phyloP scores from a whole-genome alignment of 2,797 vertebrate species.

The Nasua narica region DNA sequence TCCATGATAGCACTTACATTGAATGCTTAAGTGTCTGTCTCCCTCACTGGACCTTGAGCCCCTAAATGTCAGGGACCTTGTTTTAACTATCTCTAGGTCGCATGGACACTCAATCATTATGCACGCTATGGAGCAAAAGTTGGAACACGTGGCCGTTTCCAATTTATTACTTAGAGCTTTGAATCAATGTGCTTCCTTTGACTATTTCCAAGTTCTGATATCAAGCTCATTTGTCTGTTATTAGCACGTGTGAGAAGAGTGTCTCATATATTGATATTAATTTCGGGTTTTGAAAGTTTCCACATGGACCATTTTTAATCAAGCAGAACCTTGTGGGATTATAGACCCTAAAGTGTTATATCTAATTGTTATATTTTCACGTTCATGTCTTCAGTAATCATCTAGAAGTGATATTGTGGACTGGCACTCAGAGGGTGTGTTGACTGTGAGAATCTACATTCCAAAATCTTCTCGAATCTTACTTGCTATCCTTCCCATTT shows the following conservation, averaged over 20 bases:
- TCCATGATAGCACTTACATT: not conserved
- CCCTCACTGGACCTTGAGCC: not conserved
- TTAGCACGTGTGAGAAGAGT: constrained; percentile 24
- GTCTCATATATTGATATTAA: constrained; percentile 23
- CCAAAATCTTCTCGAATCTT: constrained; percentile 48
- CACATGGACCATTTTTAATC: constrained; percentile 38
- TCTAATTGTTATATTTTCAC: constrained; percentile 50
- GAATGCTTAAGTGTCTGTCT: not conserved
- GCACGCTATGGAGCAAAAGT: not conserved
- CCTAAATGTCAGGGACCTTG: not conserved
- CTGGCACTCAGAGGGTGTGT: constrained; percentile 49
- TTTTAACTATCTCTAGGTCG: constrained; percentile 7
- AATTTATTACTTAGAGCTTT: not conserved
- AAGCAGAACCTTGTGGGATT: constrained; percentile 31
- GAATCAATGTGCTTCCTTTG: not conserved
- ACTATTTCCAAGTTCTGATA: not conserved
- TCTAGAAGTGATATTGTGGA: constrained; percentile 31
- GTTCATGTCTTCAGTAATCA: constrained; percentile 40
- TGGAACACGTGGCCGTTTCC: not conserved
- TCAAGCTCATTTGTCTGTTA: not conserved
- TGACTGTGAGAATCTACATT: constrained; percentile 47
- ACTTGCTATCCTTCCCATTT: constrained; percentile 29
- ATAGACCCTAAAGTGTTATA: constrained; percentile 13
- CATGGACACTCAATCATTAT: not conserved
- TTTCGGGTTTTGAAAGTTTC: constrained; percentile 51